phyloP scores from a whole-genome alignment of 2,888 invertebrate genomes.

The Teleiodes luculella region DNA sequence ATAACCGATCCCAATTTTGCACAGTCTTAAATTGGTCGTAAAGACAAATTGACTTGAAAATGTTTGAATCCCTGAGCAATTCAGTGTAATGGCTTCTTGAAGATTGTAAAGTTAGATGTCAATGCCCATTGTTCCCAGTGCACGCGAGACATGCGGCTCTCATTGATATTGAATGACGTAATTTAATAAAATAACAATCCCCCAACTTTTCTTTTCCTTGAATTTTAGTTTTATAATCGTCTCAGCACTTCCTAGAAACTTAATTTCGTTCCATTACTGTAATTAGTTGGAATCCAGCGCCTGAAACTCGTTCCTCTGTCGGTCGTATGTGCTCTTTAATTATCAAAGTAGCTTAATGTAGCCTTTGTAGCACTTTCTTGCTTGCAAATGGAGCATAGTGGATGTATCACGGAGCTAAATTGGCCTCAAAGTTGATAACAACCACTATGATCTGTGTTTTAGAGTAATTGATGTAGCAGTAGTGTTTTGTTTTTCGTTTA shows the following conservation, averaged over 20 bases:
- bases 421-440: no score
- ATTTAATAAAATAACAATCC: not conserved
- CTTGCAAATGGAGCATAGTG: no score
- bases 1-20: not conserved
- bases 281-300: not conserved
- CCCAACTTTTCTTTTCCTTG: conserved; percentile 36
- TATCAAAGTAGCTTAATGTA: conserved; percentile 16
- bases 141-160: conserved; percentile 27
- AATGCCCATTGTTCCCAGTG: conserved; percentile 26
- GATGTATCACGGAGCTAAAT: no score
- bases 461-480: no score
- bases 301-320: conserved; percentile 6
- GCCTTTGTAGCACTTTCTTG: no score
- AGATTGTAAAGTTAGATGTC: conserved; percentile 2
- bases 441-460: no score
- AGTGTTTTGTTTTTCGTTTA: no score
- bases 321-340: conserved; percentile 19
- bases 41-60: not conserved
- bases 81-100: not conserved
- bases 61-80: not conserved
- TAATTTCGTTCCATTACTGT: not conserved
- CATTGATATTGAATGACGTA: not conserved
- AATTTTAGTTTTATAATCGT: conserved; percentile 25
- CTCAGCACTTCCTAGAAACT: not conserved
- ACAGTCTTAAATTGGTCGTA: not conserved